These are phyloP conservation scores for Epirrhoe alternata DNA, from an alignment of 2,888 invertebrate species.

Conservation along the genomic window DNA sequence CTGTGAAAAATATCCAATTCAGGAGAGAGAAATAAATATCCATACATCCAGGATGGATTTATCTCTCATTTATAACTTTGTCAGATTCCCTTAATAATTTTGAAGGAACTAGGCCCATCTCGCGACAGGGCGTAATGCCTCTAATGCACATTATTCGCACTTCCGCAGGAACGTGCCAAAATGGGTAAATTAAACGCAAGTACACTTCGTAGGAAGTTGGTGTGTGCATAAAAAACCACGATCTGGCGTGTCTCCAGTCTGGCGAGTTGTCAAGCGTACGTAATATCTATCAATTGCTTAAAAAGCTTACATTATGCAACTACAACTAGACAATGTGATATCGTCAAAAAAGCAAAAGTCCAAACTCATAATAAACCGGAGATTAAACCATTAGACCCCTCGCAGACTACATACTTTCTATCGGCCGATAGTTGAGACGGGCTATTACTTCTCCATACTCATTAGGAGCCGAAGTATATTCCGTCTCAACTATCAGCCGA, in stretches of 20 bases:
- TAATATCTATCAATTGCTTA: conserved; percentile 21
- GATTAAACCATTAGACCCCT: no score
- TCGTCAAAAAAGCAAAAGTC: neutral
- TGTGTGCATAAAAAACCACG: conserved; percentile 70
- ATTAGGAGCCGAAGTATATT: no score
- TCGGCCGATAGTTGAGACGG: no score
- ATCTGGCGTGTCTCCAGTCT: conserved; percentile 67
- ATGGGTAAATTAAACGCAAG: conserved; percentile 79
- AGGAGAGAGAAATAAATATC: no score
- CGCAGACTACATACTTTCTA: no score
- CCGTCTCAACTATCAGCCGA: no score
- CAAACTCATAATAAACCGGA: no score
- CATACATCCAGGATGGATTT: no score
- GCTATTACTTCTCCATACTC: no score
- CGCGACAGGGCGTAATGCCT: conserved; percentile 66
- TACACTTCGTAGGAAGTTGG: conserved; percentile 63
- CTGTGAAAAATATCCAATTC: no score
- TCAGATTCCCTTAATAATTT: no score
- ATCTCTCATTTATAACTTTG: no score
- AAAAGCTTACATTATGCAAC: conserved; percentile 5
- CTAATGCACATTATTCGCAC: conserved; percentile 68
- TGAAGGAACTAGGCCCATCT: conserved; percentile 46
- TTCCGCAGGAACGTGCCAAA: conserved; percentile 77
- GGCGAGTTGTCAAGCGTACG: conserved; percentile 52
- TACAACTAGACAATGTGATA: neutral